Evolutionary conservation across 2,113 vertebrate genomes (phyloP).

Genomic region (Etia nguti): DNA sequence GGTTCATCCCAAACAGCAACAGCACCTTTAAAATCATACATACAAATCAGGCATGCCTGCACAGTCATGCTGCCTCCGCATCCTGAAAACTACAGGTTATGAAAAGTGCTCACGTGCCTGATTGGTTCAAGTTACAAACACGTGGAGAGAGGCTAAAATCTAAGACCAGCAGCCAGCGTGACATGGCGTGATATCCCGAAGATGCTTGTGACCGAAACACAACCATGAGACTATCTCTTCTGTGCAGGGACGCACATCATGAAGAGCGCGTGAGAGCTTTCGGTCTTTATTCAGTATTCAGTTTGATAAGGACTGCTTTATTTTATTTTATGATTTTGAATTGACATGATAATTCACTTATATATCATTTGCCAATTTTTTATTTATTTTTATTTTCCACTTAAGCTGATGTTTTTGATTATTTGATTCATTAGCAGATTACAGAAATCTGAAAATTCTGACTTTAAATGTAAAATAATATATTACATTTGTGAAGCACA

Average conservation of each 20-base stretch:
- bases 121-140: slow-evolving; percentile 27
- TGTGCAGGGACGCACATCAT: not conserved
- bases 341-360: not conserved
- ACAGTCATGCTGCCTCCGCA: slow-evolving; percentile 10
- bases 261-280: not conserved
- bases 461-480: not conserved
- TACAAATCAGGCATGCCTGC: not conserved
- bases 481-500: not conserved
- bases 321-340: not conserved
- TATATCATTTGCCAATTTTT: not conserved
- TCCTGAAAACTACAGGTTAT: not conserved
- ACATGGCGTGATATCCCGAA: not conserved
- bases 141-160: not conserved
- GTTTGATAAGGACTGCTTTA: not conserved
- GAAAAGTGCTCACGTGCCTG: not conserved
- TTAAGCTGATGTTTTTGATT: not conserved
- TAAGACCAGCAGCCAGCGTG: not conserved
- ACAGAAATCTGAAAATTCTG: not conserved
- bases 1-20: not conserved
- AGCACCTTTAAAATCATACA: not conserved
- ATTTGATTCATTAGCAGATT: not conserved
- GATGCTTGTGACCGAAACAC: not conserved
- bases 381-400: not conserved
- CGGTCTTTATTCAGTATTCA: not conserved
- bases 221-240: not conserved